Percentiles rank a stretch among this genome's conserved stretches.
phyloP scores from a whole-genome alignment of 1,140 invertebrate genomes.

The Lepeophtheirus salmonis region DNA sequence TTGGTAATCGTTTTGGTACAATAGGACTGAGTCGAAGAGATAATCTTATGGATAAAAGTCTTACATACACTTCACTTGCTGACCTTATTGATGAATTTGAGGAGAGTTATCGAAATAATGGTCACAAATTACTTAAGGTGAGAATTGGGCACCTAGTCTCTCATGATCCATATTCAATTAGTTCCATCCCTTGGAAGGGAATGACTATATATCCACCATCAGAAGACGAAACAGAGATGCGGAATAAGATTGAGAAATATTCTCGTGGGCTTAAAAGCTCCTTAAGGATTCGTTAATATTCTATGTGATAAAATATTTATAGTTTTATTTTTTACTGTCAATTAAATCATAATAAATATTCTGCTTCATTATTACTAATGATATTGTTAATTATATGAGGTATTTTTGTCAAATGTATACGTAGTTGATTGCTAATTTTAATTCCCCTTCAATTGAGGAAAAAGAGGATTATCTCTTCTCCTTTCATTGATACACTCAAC shows the following conservation, averaged over 20 bases:
- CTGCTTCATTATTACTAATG: too few species aligned
- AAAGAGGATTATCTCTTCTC: neutral
- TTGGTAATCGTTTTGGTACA: constrained; percentile 28
- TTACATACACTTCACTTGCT: constrained; percentile 19
- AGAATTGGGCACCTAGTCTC: constrained; percentile 6
- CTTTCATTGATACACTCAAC: too few species aligned
- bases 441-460: neutral
- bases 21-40: constrained; percentile 30
- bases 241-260: constrained; percentile 8
- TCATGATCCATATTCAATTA: constrained; percentile 10
- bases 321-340: too few species aligned
- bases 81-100: constrained; percentile 10
- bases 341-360: too few species aligned
- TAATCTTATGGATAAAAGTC: constrained; percentile 31
- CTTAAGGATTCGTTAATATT: neutral
- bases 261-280: constrained; percentile 7
- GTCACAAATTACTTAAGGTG: constrained; percentile 4
- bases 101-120: constrained; percentile 1
- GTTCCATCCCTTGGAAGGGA: constrained; percentile 9
- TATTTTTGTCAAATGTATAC: too few species aligned
- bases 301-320: too few species aligned
- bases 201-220: constrained; percentile 3
- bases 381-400: too few species aligned
- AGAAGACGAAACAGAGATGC: neutral
- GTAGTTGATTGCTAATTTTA: too few species aligned